Evolutionary conservation across 2,797 vertebrate species (phyloP).

Genomic region (Sylvia borin): DNA sequence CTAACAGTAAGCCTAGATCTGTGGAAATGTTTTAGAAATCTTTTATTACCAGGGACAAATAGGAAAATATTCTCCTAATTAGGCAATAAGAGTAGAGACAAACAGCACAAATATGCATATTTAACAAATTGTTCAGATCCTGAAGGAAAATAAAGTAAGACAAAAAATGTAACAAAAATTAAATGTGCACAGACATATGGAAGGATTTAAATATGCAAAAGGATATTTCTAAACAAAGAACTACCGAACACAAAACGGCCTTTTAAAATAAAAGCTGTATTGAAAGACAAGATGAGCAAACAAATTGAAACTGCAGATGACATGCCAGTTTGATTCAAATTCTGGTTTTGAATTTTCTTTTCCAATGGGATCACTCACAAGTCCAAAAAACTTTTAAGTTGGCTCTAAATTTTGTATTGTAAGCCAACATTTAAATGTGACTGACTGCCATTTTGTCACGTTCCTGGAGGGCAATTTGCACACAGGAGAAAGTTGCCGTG

Average conservation of each 20-base stretch:
- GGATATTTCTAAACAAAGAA: conserved; percentile 16
- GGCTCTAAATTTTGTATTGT: not conserved
- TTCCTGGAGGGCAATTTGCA: conserved; percentile 36
- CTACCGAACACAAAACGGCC: not conserved
- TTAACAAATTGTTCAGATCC: not conserved
- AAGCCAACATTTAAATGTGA: not conserved
- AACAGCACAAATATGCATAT: not conserved
- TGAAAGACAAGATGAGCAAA: conserved; percentile 8
- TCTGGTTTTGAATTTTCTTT: not conserved
- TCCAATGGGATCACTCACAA: not conserved
- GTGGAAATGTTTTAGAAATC: conserved; percentile 23
- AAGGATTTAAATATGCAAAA: conserved; percentile 2
- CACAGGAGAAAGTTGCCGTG: not conserved
- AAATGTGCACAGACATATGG: not conserved
- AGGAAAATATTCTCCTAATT: conserved; percentile 20
- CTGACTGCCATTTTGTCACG: not conserved
- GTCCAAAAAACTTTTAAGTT: not conserved
- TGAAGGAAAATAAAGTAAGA: conserved; percentile 10
- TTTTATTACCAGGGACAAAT: not conserved
- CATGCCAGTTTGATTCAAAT: not conserved
- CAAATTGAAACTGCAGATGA: not conserved
- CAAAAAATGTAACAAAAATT: not conserved
- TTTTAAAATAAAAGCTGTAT: not conserved
- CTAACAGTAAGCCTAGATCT: not conserved
- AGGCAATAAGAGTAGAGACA: not conserved